These are phyloP conservation scores for Macaria notata DNA, from an alignment of 2,888 invertebrate genomes.

Conservation along the genomic window DNA sequence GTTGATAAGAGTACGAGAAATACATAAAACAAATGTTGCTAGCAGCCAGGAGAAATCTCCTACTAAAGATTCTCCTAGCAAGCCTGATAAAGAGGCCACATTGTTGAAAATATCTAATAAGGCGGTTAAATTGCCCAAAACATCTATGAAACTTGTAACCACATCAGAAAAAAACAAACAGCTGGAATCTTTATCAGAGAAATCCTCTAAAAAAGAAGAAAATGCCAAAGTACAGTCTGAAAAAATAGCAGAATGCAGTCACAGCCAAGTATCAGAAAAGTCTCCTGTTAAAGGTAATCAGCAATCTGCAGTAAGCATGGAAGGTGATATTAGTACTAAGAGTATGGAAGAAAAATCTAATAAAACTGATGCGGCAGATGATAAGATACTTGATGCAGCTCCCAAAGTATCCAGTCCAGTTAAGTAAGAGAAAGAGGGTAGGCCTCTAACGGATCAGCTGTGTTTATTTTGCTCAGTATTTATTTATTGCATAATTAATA, in stretches of 20 bases:
- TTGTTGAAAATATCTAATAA: background rate
- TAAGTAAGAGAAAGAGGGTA: no score
- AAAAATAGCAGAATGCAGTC: no score
- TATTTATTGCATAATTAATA: no score
- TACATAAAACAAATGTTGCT: conserved; percentile 2
- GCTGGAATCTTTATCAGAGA: background rate
- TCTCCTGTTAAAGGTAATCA: background rate
- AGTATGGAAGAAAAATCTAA: conserved; percentile 1
- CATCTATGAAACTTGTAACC: background rate
- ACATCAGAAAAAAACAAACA: background rate
- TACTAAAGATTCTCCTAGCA: conserved; percentile 19
- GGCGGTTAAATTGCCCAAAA: conserved; percentile 7
- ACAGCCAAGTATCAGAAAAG: background rate
- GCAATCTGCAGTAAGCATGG: background rate
- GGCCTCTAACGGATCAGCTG: no score
- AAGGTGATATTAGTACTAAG: background rate
- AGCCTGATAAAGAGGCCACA: conserved; percentile 3
- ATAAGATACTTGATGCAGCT: conserved; percentile 7
- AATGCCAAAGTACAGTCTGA: background rate
- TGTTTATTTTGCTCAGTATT: background rate
- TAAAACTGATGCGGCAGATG: conserved; percentile 4
- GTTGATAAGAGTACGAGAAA: conserved; percentile 1
- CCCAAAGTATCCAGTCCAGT: conserved; percentile 10
- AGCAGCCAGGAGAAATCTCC: conserved; percentile 5
- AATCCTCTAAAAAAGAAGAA: background rate